These are phyloP conservation scores for Anoura caudifer DNA, from an alignment of 2,113 vertebrate species.

Conservation along the genomic window DNA sequence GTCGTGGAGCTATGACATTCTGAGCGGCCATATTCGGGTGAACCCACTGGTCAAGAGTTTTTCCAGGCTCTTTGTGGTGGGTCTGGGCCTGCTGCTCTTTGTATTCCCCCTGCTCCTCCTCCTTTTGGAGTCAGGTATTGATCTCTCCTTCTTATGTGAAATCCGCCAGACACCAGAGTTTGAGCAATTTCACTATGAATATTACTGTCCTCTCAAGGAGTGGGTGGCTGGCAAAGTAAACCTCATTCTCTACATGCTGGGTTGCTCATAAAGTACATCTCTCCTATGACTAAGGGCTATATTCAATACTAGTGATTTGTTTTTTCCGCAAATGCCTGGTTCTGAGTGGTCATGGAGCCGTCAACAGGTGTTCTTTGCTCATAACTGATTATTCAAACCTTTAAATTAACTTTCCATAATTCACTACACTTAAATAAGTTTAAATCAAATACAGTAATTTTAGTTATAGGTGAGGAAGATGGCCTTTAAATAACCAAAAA, in stretches of 20 bases:
- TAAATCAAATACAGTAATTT: conserved; percentile 56
- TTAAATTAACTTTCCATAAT: conserved; percentile 61
- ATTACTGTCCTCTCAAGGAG: conserved; percentile 96
- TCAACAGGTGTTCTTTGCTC: conserved; percentile 41
- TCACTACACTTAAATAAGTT: conserved; percentile 38
- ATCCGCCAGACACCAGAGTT: conserved; percentile 98
- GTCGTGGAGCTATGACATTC: conserved; percentile 85
- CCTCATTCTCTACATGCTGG: conserved; percentile 87
- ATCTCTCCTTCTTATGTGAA: conserved; percentile 97
- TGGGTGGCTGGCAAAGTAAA: conserved; percentile 94
- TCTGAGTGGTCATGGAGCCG: conserved; percentile 53
- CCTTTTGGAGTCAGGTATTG: conserved; percentile 96
- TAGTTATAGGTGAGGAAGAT: conserved; percentile 48
- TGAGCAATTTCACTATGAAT: conserved; percentile 97
- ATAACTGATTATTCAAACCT: conserved; percentile 1
- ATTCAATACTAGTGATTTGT: conserved; percentile 79
- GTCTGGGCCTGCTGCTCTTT: conserved; percentile 87
- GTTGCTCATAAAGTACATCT: conserved; percentile 85
- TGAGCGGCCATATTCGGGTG: conserved; percentile 88
- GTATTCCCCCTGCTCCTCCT: conserved; percentile 91
- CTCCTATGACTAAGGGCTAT: conserved; percentile 82
- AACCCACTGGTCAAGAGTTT: conserved; percentile 91
- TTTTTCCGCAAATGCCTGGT: conserved; percentile 57
- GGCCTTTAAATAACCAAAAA: conserved; percentile 69
- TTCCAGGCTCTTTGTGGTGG: conserved; percentile 89